phyloP scores from a whole-genome alignment of 64 coral and sea anemone species.

The Montipora sp. region DNA sequence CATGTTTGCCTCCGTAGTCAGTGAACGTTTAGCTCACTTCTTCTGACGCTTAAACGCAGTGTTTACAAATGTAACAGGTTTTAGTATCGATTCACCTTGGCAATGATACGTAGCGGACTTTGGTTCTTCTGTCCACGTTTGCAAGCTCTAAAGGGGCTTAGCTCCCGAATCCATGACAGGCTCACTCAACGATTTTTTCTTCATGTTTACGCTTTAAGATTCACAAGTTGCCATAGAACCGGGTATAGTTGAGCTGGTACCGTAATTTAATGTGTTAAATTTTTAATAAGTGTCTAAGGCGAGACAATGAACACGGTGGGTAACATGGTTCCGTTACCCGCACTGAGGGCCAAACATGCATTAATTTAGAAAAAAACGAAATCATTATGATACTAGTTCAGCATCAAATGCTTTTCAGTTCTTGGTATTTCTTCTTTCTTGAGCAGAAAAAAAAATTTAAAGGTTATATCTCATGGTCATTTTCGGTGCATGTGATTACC shows the following conservation, averaged over 20 bases:
- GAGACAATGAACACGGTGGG: constrained; percentile 17
- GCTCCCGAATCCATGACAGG: not conserved
- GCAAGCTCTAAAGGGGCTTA: not conserved
- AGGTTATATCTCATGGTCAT: too few relatives aligned
- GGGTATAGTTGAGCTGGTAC: not conserved
- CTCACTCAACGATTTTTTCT: not conserved
- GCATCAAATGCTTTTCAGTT: not conserved
- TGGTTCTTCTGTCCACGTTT: too few relatives aligned
- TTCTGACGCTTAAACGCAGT: too few relatives aligned
- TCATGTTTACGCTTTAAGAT: not conserved
- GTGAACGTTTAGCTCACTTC: too few relatives aligned
- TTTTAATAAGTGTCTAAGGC: constrained; percentile 33
- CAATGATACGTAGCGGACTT: too few relatives aligned
- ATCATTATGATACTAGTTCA: not conserved
- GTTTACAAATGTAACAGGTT: too few relatives aligned
- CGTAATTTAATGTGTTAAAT: not conserved
- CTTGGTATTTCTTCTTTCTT: not conserved
- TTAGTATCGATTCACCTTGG: too few relatives aligned
- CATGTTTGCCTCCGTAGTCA: not conserved
- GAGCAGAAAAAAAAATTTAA: too few relatives aligned
- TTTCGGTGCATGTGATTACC: too few relatives aligned
- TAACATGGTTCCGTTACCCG: not conserved
- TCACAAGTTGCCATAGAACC: constrained; percentile 22
- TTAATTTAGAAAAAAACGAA: not conserved
- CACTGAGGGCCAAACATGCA: not conserved